A percentile compares a stretch with the other conserved stretches of the same genome.
phyloP scores from a whole-genome alignment of 2,888 invertebrate genomes.

The Serrognathus titanus region DNA sequence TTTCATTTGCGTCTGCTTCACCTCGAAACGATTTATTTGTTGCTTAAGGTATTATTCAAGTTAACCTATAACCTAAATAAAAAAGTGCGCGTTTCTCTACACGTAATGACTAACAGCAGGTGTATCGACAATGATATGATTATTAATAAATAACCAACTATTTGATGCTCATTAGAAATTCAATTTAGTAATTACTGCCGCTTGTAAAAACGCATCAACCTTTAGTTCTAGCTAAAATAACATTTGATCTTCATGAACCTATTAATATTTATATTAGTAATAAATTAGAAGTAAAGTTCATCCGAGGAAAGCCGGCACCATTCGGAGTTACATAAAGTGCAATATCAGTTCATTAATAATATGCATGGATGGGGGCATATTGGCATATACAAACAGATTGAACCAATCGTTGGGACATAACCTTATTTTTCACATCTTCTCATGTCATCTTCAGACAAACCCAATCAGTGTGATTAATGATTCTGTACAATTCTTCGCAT shows the following conservation, averaged over 20 bases:
- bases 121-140: constrained; percentile 2
- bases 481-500: constrained; percentile 21
- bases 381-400: constrained; percentile 33
- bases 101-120: constrained; percentile 3
- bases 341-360: constrained; percentile 36
- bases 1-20: no score
- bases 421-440: constrained; percentile 27
- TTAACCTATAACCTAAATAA: no score
- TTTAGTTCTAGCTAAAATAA: constrained; percentile 19
- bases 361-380: constrained; percentile 28
- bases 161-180: constrained; percentile 1
- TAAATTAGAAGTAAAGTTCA: constrained; percentile 37
- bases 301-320: constrained; percentile 26
- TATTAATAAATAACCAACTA: neutral
- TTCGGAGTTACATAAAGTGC: constrained; percentile 34
- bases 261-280: constrained; percentile 33
- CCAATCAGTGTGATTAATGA: constrained; percentile 33
- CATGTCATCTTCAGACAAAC: constrained; percentile 31
- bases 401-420: constrained; percentile 29
- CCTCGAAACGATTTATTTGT: no score
- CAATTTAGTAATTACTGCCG: constrained; percentile 10
- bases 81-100: no score
- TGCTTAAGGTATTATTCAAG: no score
- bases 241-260: constrained; percentile 29
- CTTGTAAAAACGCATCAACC: constrained; percentile 7